These are phyloP conservation scores for Grapholita molesta DNA, from an alignment of 1,140 invertebrate genomes.

Conservation along the genomic window DNA sequence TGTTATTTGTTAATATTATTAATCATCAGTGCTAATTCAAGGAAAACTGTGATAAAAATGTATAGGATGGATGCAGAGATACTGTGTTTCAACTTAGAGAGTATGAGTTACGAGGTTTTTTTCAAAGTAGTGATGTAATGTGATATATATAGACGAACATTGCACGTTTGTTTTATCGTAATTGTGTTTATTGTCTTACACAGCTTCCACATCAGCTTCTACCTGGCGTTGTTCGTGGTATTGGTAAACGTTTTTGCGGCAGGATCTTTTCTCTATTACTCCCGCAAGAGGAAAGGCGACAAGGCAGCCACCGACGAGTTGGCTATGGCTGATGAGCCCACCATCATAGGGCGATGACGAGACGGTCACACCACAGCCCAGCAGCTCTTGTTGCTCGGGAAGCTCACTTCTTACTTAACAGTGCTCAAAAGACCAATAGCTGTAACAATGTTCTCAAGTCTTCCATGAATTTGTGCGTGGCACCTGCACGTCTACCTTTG, in stretches of 20 bases:
- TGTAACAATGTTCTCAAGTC: conserved; percentile 56
- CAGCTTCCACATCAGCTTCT: conserved; percentile 86
- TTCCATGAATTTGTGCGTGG: conserved; percentile 52
- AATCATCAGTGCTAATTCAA: too few relatives aligned
- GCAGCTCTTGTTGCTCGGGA: conserved; percentile 37
- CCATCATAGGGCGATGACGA: conserved; percentile 88
- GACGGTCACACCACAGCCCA: conserved; percentile 25
- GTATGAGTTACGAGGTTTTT: too few relatives aligned
- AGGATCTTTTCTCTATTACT: conserved; percentile 87
- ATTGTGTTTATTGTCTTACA: conserved; percentile 22
- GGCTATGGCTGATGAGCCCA: conserved; percentile 90
- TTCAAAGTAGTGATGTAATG: too few relatives aligned
- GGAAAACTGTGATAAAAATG: too few relatives aligned
- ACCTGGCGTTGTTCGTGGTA: conserved; percentile 89
- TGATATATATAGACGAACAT: too few relatives aligned
- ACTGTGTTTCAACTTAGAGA: too few relatives aligned
- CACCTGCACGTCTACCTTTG: conserved; percentile 9
- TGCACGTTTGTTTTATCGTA: too few relatives aligned
- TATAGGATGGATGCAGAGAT: too few relatives aligned
- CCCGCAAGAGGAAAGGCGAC: conserved; percentile 89
- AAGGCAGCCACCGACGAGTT: conserved; percentile 88
- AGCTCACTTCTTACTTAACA: conserved; percentile 62
- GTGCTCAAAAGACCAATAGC: conserved; percentile 73
- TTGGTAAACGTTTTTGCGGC: conserved; percentile 84
- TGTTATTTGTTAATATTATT: too few relatives aligned